phyloP scores from a whole-genome alignment of 2,113 vertebrate species.

The Nerophis lumbriciformis region DNA sequence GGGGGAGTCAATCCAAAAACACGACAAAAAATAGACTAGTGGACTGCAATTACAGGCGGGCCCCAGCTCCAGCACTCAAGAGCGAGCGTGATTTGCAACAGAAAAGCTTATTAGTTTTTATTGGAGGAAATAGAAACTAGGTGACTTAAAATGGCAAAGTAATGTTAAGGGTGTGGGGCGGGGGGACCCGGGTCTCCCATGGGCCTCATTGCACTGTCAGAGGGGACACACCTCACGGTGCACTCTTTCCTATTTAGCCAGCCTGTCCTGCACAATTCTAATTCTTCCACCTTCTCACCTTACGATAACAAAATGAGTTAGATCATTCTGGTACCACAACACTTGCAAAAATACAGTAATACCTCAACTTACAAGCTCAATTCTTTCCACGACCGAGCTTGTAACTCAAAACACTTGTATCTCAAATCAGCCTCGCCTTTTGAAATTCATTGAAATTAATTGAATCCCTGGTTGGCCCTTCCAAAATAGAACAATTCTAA shows the following conservation, averaged over 20 bases:
- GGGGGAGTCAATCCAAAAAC: slow-evolving; percentile 58
- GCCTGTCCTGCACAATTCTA: too few relatives aligned
- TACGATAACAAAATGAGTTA: too few relatives aligned
- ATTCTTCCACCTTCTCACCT: too few relatives aligned
- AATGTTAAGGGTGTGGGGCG: slow-evolving; percentile 40
- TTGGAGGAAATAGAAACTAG: slow-evolving; percentile 80
- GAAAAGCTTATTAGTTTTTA: slow-evolving; percentile 80
- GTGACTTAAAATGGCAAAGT: slow-evolving; percentile 76
- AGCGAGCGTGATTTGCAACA: slow-evolving; percentile 73
- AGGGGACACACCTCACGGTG: slow-evolving; percentile 40
- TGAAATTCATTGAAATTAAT: too few relatives aligned
- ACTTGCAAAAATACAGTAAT: too few relatives aligned
- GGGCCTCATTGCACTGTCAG: slow-evolving; percentile 66
- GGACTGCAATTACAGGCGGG: slow-evolving; percentile 72
- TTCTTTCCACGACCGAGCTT: too few relatives aligned
- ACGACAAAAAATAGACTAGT: slow-evolving; percentile 53
- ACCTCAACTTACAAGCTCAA: too few relatives aligned
- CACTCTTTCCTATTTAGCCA: slow-evolving; percentile 20
- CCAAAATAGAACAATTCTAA: too few relatives aligned
- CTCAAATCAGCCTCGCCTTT: too few relatives aligned
- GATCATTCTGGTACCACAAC: too few relatives aligned
- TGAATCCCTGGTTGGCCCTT: too few relatives aligned
- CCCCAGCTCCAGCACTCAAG: slow-evolving; percentile 64
- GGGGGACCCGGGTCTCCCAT: slow-evolving; percentile 63
- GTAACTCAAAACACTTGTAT: too few relatives aligned